Evolutionary conservation across 2,888 invertebrate genomes (phyloP), one percentile per base, ranked within the genome.

Genomic region (Apantesis nais): DNA sequence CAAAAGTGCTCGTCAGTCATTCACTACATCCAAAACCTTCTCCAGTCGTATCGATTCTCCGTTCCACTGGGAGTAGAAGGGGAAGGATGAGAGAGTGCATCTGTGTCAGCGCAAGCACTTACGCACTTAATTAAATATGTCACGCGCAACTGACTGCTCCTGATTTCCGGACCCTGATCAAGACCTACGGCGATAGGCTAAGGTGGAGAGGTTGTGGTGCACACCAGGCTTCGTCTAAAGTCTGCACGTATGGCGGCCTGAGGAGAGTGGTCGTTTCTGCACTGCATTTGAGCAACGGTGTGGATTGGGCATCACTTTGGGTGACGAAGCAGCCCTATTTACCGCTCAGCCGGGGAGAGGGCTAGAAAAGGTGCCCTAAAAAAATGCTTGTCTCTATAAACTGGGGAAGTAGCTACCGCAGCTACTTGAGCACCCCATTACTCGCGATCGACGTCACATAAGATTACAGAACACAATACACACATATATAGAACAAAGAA

Each of bases 291-390:
- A n/a, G n/a, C n/a, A n/a, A n/a, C n/a, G n/a, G n/a, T n/a, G n/a
- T n/a, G n/a, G n/a, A n/a, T n/a, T n/a, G n/a, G n/a, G n/a, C n/a
- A n/a, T n/a, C n/a, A n/a, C n/a, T n/a, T n/a, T n/a, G n/a, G n/a
- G n/a, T 61, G 75, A 75, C 76, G 39, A 71, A 77, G 79, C 78
- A 82, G 78, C 79, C 52, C 78, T 79, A 64, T 82, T 82, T 62
- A 80, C 79, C 65, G 74, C 74, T 74, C 70, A 76, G 74, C 75
- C 76, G 75, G 77, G 69, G 76, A 78, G 69, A 77, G 77, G 73
- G 64, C 77, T 78, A 78, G 81, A 81, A 81, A 79, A 78, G 77
- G 77, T 78, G 80, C 58, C 75, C 79, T 62, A 78, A 79, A 80
- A n/a, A n/a, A 44, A 75, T 62, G 75, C 70, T 79, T 62, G 60